Evolutionary conservation across 2,888 invertebrate species (phyloP).

Genomic region (Apantesis nais): DNA sequence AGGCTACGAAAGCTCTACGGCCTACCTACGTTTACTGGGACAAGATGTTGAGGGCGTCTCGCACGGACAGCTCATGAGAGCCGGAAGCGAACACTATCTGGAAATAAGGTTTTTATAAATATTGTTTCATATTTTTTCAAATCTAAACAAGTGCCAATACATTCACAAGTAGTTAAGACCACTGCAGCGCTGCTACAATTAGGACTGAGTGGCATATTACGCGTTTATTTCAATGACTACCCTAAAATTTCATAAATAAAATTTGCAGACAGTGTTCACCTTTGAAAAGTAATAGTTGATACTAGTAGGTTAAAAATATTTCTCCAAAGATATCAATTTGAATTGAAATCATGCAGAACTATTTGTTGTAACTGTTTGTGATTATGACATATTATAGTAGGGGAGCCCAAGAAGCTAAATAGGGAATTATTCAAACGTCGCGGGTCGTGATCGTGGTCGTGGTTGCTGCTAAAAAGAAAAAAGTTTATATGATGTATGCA

Average conservation of each 20-base stretch:
- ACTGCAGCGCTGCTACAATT: no score
- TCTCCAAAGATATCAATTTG: neutral
- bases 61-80: conserved; percentile 58
- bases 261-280: conserved; percentile 5
- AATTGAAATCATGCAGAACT: neutral
- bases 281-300: neutral
- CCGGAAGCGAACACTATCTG: conserved; percentile 36
- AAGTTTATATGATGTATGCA: no score
- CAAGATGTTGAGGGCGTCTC: conserved; percentile 40
- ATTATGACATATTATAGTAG: neutral
- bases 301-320: neutral
- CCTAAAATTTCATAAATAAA: neutral
- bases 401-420: no score
- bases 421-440: no score
- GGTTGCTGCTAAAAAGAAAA: no score
- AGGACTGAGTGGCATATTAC: neutral
- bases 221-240: neutral
- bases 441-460: no score
- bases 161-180: neutral
- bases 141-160: neutral
- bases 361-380: neutral
- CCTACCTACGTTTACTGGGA: conserved; percentile 53
- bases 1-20: conserved; percentile 45
- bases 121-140: neutral
- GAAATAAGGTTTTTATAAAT: conserved; percentile 32